Evolutionary conservation across 2,113 vertebrate species (phyloP).

Genomic region (Chaetorhynchus papuensis): DNA sequence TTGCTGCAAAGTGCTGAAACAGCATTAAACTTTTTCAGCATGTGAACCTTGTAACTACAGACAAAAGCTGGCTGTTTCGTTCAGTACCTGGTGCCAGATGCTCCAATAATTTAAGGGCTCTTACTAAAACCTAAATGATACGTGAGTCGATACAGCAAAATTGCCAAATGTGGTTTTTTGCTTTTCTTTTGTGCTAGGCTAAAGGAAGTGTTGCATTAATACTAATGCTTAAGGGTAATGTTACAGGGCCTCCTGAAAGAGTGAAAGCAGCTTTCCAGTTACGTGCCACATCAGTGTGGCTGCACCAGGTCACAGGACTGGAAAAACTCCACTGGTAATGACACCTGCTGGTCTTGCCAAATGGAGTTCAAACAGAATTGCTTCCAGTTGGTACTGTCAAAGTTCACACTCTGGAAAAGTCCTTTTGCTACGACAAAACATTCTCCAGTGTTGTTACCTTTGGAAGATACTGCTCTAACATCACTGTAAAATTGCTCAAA

Average conservation of each 20-base stretch:
- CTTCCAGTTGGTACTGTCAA: neutral
- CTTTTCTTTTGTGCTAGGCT: neutral
- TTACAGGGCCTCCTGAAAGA: neutral
- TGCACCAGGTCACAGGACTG: neutral
- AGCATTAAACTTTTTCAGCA: neutral
- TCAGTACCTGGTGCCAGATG: neutral
- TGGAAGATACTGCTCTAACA: neutral
- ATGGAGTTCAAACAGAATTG: neutral
- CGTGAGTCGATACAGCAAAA: neutral
- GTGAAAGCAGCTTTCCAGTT: neutral
- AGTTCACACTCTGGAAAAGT: neutral
- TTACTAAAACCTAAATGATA: neutral
- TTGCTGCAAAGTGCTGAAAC: neutral
- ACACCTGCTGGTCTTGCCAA: neutral
- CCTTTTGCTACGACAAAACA: neutral
- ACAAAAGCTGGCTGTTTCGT: neutral
- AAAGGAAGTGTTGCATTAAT: neutral
- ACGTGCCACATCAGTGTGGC: neutral
- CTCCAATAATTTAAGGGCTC: neutral
- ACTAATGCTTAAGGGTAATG: neutral
- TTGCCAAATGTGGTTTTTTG: fast-evolving
- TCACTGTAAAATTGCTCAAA: neutral
- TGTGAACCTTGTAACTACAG: neutral
- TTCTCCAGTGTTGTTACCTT: neutral
- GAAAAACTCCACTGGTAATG: neutral